Evolutionary conservation across 2,113 vertebrate species (phyloP), one percentile per base, ranked within the genome.

Genomic region (Porphyrio hochstetteri): DNA sequence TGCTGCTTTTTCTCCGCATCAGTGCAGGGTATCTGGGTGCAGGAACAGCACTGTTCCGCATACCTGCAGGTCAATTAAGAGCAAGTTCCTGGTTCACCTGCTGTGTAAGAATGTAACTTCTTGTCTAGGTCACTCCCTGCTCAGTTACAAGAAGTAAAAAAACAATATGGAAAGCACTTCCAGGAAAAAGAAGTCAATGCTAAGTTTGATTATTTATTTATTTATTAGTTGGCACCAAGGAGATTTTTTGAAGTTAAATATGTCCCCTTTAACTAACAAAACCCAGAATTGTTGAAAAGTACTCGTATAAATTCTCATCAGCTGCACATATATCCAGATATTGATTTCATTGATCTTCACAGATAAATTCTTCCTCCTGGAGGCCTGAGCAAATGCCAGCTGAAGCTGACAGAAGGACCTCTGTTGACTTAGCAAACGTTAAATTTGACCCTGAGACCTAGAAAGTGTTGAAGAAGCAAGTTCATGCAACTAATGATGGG

Each of bases 61-160:
- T 97, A 95, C 95, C 92, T 96, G 70, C 70, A 28, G 69, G 78
- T 85, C 75, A 20, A 46, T 91, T 95, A 85, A 82, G 87, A 86
- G 91, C 65, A 35, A 95, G 96, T 97, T 97, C 96, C 96, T 95
- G 96, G 96, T 97, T 97, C 93, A 95, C 93, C 83, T 95, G 94
- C 95, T 93, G 59, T 93, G 94, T 85, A 94, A 84, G 96, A 97
- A 97, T 96, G 96, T 96, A 82, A 94, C 94, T 96, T 93, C 91
- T 95, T 74, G 35, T 79, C 87, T 90, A 79, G 93, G 93, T 96
- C 87, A 94, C 87, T 95, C 94, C 94, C 93, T 61, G 36, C 38
- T 38, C 36, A 1, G 74, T 82, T 69, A 61, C 84, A n/a, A 89
- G 74, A 65, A 57, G 70, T 79, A 7, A 84, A 93, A 93, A 78